A percentile compares a stretch with the other conserved stretches of the same genome.
These are phyloP conservation scores for Actenoides hombroni DNA, from an alignment of 2,113 vertebrate genomes.

Conservation along the genomic window DNA sequence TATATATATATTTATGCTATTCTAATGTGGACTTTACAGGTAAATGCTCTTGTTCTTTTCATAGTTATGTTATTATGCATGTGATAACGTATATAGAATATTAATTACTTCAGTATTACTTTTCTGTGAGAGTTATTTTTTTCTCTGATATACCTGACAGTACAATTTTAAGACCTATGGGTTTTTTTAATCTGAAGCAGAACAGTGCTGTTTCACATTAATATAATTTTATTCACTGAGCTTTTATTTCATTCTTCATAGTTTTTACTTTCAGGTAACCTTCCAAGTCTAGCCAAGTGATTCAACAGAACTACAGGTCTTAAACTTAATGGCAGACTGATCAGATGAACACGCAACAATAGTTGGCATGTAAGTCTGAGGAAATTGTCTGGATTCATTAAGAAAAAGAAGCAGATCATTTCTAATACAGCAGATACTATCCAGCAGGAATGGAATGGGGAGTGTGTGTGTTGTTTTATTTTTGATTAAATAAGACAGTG, in stretches of 20 bases:
- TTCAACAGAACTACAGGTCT: neutral
- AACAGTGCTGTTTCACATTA: neutral
- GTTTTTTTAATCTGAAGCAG: neutral
- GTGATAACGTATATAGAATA: neutral
- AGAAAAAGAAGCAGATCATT: neutral
- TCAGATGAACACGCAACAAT: neutral
- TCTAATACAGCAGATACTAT: neutral
- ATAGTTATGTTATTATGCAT: neutral
- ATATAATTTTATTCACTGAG: neutral
- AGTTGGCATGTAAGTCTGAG: neutral
- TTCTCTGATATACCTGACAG: neutral
- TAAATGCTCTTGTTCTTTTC: neutral
- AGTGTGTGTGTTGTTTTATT: neutral
- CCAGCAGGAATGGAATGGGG: neutral
- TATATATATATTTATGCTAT: neutral
- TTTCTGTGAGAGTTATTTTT: neutral
- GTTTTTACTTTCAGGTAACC: neutral
- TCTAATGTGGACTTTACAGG: neutral
- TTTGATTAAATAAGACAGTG: neutral
- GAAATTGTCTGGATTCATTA: neutral
- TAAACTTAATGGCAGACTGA: neutral
- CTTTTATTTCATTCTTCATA: neutral
- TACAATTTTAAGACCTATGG: neutral
- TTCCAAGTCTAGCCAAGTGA: neutral
- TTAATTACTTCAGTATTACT: neutral